A percentile compares a stretch with the other conserved stretches of the same genome.
These are phyloP conservation scores for Halcyon senegalensis DNA, from an alignment of 2,113 vertebrate genomes.

Conservation along the genomic window DNA sequence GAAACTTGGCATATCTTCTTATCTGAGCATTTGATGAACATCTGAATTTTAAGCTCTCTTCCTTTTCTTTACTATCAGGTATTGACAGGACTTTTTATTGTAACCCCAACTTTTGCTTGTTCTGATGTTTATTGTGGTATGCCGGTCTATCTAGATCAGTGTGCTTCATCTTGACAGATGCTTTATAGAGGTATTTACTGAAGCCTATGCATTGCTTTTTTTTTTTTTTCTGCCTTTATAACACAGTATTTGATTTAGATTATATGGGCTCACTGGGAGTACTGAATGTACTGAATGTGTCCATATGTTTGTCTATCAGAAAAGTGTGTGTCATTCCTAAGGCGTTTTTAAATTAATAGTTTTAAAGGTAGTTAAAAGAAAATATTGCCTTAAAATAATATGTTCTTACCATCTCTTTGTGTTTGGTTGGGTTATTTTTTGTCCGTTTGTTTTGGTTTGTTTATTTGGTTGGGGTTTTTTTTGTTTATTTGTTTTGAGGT, in stretches of 20 bases:
- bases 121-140: background rate
- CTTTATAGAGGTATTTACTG: background rate
- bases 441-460: background rate
- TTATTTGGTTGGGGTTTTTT: background rate
- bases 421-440: background rate
- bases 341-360: background rate
- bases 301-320: background rate
- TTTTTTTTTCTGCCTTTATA: background rate
- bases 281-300: background rate
- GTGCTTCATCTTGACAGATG: background rate
- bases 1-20: background rate
- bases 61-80: background rate
- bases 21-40: background rate
- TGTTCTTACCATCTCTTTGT: background rate
- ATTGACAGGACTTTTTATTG: background rate
- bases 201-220: background rate
- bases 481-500: background rate
- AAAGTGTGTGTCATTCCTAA: background rate
- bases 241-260: background rate
- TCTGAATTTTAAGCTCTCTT: background rate
- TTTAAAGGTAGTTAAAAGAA: background rate
- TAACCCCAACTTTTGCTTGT: background rate
- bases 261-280: background rate
- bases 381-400: background rate
- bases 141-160: background rate